phyloP scores from a whole-genome alignment of 2,797 vertebrate species.

The Jordanella pulchra region DNA sequence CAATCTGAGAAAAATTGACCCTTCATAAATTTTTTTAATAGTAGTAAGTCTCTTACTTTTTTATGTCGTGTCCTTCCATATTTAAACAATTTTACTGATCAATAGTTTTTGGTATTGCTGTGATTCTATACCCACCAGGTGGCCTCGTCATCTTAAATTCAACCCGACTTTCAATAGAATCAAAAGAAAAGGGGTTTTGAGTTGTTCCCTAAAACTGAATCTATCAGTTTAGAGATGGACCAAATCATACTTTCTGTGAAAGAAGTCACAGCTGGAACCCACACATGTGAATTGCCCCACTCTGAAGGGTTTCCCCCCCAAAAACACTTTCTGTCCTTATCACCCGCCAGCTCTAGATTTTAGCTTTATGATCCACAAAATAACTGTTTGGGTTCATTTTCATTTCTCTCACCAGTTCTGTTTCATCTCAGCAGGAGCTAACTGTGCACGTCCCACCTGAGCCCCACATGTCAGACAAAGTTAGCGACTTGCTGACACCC shows the following conservation, averaged over 20 bases:
- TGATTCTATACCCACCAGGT: background rate
- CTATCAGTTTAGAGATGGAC: background rate
- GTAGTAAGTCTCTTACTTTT: too few species aligned
- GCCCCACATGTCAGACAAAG: conserved; percentile 16
- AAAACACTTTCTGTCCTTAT: background rate
- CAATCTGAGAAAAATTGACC: too few species aligned
- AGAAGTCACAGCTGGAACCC: background rate
- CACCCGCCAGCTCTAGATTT: conserved; percentile 20
- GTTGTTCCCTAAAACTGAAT: conserved; percentile 1
- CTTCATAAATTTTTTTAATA: too few species aligned
- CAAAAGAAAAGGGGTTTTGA: background rate
- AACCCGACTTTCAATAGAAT: background rate
- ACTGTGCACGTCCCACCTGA: background rate
- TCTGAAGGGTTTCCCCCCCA: background rate
- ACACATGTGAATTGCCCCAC: background rate
- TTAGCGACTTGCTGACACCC: conserved; percentile 4
- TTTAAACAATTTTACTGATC: background rate
- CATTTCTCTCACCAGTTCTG: conserved; percentile 3
- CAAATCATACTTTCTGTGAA: conserved; percentile 1
- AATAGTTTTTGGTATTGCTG: background rate
- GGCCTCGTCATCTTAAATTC: background rate
- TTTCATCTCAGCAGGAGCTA: conserved; percentile 13
- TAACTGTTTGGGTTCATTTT: conserved; percentile 21
- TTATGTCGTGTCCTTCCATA: background rate
- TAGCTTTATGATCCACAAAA: conserved; percentile 4